phyloP scores from a whole-genome alignment of 92 coral and sea anemone species.

The Micromussa lordhowensis region DNA sequence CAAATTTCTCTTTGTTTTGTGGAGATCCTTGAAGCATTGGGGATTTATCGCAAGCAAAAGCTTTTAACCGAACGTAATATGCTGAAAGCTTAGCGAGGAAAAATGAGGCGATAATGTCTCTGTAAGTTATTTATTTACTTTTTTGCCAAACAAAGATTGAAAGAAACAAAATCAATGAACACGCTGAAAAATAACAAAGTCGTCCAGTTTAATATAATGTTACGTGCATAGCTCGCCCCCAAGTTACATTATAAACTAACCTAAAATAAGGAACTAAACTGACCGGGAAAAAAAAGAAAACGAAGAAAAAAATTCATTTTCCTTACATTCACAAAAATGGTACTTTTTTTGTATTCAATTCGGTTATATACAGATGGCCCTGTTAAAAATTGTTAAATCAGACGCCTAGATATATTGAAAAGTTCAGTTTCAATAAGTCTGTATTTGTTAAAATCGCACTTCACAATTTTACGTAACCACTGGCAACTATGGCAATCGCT shows the following conservation, averaged over 20 bases:
- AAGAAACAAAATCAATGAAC: neutral
- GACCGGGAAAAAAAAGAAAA: too few species aligned
- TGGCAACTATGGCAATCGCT: neutral
- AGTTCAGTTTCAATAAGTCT: neutral
- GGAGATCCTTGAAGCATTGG: neutral
- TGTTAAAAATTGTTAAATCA: neutral
- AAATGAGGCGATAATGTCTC: neutral
- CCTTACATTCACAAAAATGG: too few species aligned
- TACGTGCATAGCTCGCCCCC: neutral
- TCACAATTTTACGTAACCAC: neutral
- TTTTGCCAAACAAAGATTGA: neutral
- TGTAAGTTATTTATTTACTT: neutral
- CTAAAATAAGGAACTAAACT: neutral
- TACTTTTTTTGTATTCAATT: too few species aligned
- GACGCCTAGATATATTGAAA: neutral
- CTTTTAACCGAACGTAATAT: neutral
- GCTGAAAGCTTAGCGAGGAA: neutral
- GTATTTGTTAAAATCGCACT: neutral
- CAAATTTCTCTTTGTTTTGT: neutral
- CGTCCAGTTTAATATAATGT: neutral
- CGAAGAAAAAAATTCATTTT: too few species aligned
- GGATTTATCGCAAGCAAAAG: neutral
- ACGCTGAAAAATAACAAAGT: neutral
- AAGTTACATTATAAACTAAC: neutral
- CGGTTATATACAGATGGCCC: too few species aligned